These are phyloP conservation scores for Papilio aristodemus DNA, from an alignment of 1,140 invertebrate genomes.

Conservation along the genomic window DNA sequence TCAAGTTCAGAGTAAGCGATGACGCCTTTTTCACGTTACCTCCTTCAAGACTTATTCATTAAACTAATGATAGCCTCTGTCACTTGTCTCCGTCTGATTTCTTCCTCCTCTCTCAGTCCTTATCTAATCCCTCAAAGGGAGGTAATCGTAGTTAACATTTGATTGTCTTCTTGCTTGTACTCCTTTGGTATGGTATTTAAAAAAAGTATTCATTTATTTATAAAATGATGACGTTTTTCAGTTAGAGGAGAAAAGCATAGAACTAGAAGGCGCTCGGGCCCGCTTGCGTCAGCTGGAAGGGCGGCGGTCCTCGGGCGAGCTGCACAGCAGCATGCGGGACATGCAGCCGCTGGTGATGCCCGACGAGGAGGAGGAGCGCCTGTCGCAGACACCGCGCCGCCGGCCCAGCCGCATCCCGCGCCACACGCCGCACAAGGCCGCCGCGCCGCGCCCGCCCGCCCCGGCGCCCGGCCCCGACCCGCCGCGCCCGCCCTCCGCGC, in stretches of 20 bases:
- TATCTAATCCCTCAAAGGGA: no score
- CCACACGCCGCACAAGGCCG: constrained; percentile 81
- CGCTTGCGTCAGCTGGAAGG: constrained; percentile 86
- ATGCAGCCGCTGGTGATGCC: constrained; percentile 78
- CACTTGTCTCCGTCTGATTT: no score
- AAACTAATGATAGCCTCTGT: no score
- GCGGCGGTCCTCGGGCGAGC: constrained; percentile 66
- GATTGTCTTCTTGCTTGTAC: no score
- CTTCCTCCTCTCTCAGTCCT: no score
- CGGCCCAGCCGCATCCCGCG: constrained; percentile 61
- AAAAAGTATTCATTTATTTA: no score
- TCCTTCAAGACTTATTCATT: no score
- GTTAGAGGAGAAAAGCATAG: constrained; percentile 90
- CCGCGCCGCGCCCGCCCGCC: constrained; percentile 81
- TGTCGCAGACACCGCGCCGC: constrained; percentile 81
- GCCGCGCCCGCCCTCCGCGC: constrained; percentile 61
- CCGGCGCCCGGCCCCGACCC: no score
- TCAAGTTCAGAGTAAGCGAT: constrained; percentile 87
- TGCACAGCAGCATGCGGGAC: constrained; percentile 75
- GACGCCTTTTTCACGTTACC: no score
- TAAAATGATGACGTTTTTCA: constrained; percentile 71
- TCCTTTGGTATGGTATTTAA: no score
- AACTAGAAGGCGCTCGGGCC: constrained; percentile 89
- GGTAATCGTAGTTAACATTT: background rate
- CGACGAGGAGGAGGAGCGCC: constrained; percentile 84